Percentiles rank a stretch among this genome's conserved stretches.
Evolutionary conservation across 2,113 vertebrate species (phyloP).

Genomic region (Apistogramma diplotaenia): DNA sequence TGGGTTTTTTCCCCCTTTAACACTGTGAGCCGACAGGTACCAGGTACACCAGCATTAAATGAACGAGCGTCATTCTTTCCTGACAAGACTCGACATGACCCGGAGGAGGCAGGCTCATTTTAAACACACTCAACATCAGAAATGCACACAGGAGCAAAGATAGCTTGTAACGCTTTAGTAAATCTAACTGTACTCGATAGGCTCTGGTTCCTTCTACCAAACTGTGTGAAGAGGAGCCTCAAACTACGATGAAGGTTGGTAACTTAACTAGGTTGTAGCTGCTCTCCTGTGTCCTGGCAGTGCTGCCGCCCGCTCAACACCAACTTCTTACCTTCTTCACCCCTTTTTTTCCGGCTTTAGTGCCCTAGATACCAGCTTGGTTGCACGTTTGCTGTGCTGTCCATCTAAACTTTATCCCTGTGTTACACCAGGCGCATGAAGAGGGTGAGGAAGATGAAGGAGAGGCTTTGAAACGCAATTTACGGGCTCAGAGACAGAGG

Average conservation of each 20-base stretch:
- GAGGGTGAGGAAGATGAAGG: slow-evolving; percentile 62
- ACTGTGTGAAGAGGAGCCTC: slow-evolving; percentile 45
- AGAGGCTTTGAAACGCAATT: slow-evolving; percentile 62
- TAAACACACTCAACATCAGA: neutral
- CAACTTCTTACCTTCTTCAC: neutral
- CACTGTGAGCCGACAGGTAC: neutral
- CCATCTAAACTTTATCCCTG: neutral
- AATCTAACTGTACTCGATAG: slow-evolving; percentile 66
- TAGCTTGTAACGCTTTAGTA: slow-evolving; percentile 11
- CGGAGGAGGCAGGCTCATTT: neutral
- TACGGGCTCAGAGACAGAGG: slow-evolving; percentile 67
- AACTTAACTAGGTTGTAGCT: slow-evolving; percentile 9
- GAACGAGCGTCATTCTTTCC: neutral
- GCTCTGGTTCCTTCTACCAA: slow-evolving; percentile 71
- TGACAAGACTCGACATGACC: slow-evolving; percentile 46
- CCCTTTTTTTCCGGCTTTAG: neutral
- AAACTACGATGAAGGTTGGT: slow-evolving; percentile 71
- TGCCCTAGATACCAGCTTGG: neutral
- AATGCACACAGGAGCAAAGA: neutral
- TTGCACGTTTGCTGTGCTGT: neutral
- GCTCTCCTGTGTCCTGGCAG: neutral
- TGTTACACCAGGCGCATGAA: slow-evolving; percentile 64
- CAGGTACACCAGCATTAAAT: neutral
- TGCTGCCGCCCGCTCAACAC: neutral
- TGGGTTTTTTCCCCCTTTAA: neutral